Evolutionary conservation across 2,113 vertebrate genomes (phyloP), one percentile per base, ranked within the genome.

Genomic region (Neomonachus schauinslandi): DNA sequence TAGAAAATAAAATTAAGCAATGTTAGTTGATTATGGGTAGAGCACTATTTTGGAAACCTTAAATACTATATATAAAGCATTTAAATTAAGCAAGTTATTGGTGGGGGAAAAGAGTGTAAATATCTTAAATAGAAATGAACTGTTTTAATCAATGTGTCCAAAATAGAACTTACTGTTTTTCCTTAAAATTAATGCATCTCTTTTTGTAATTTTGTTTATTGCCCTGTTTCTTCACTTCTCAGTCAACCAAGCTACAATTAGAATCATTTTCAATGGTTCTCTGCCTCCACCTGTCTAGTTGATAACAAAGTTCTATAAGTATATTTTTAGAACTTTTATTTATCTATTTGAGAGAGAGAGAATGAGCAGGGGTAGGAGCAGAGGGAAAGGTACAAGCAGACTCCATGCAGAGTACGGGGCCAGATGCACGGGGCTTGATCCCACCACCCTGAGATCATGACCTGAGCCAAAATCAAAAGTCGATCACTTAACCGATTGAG

Each of bases 201-300:
- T 89, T 91, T 88, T 49, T 96, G 12, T 39, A 85, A 95, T 51
- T 89, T 91, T 11, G 74, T 74, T 51, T 81, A 42, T 71, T 94
- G 19, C 11, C 10, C 19, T 53, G 2, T 74, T 71, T 81, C 22
- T 28, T 87, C 24, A 69, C 49, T 96, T 96, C 16, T 65, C 28
- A 53, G 80, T 18, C 53, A 91, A 84, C 16, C 19, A 39, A 90
- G 79, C 26, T 51, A 94, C 31, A 76, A 31, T 7, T 22, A 9
- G 15, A 95, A 84, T 92, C 1, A 36, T 61, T 90, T 90, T 42
- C 19, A 76, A 13, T 49, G 77, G 49, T 71, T 89, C 39, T 71
- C 65, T 5, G 31, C 2, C 5, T 19, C 16, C 51, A 69, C 67
- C 24, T 59, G 46, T 67, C 26, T 89, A 22, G 46, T 36, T 15